phyloP scores from a whole-genome alignment of 2,113 vertebrate genomes.

The Siniperca chuatsi region DNA sequence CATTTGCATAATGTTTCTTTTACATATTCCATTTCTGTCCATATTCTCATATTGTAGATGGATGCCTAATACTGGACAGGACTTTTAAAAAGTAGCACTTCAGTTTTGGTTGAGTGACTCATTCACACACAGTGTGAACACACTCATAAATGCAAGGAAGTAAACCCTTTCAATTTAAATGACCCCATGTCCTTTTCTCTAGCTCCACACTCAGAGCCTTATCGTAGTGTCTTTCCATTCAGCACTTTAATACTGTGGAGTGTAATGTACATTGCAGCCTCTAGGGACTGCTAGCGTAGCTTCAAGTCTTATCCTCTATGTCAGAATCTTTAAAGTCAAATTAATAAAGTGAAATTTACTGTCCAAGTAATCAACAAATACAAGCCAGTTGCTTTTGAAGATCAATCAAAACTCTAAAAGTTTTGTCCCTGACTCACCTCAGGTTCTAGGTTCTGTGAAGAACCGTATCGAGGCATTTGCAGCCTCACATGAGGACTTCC shows the following conservation, averaged over 20 bases:
- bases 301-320: background rate
- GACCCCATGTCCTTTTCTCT: background rate
- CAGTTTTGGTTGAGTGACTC: background rate
- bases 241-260: background rate
- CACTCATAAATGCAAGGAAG: background rate
- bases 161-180: background rate
- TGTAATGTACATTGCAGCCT: background rate
- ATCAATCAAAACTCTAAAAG: background rate
- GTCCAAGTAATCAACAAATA: background rate
- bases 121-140: background rate
- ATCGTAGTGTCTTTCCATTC: background rate
- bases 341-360: background rate
- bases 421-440: background rate
- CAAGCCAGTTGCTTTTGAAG: background rate
- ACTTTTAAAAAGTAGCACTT: background rate
- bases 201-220: background rate
- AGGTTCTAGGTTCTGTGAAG: constrained; percentile 97
- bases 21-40: background rate
- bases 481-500: constrained; percentile 93
- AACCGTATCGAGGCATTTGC: constrained; percentile 96
- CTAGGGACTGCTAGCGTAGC: background rate
- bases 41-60: background rate
- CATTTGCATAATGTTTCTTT: constrained; percentile 18
- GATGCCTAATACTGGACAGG: background rate
- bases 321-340: background rate